phyloP scores from a whole-genome alignment of 2,113 vertebrate genomes.

The Mionectes macconnelli region DNA sequence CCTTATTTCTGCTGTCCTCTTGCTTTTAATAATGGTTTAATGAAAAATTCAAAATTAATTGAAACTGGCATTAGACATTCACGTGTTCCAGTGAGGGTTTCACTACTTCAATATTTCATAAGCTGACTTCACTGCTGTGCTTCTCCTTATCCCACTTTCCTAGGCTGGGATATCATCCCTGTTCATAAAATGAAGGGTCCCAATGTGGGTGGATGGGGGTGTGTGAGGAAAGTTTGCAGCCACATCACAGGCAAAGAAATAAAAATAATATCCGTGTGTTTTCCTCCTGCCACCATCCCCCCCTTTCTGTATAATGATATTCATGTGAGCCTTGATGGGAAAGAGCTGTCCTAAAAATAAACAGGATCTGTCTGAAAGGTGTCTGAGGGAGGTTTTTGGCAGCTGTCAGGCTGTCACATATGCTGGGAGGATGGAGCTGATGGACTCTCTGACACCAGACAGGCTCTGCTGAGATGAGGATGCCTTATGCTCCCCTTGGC shows the following conservation, averaged over 20 bases:
- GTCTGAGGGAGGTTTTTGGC: conserved; percentile 63
- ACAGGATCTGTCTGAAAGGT: conserved; percentile 59
- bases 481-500: conserved; percentile 52
- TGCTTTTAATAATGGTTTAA: conserved; percentile 68
- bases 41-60: conserved; percentile 72
- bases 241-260: background rate
- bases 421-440: conserved; percentile 1
- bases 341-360: conserved; percentile 66
- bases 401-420: conserved; percentile 54
- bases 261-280: background rate
- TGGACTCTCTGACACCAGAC: conserved; percentile 28
- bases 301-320: background rate
- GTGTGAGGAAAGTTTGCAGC: background rate
- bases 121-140: background rate
- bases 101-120: conserved; percentile 44
- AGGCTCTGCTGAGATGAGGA: background rate
- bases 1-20: conserved; percentile 53
- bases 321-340: conserved; percentile 4
- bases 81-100: conserved; percentile 5
- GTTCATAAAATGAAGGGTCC: background rate
- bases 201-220: background rate
- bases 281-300: background rate
- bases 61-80: conserved; percentile 54
- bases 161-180: background rate
- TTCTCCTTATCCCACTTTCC: conserved; percentile 4